These are phyloP conservation scores for Pseudomyrmex dendroicus DNA, from an alignment of 1,140 invertebrate genomes.

Conservation along the genomic window DNA sequence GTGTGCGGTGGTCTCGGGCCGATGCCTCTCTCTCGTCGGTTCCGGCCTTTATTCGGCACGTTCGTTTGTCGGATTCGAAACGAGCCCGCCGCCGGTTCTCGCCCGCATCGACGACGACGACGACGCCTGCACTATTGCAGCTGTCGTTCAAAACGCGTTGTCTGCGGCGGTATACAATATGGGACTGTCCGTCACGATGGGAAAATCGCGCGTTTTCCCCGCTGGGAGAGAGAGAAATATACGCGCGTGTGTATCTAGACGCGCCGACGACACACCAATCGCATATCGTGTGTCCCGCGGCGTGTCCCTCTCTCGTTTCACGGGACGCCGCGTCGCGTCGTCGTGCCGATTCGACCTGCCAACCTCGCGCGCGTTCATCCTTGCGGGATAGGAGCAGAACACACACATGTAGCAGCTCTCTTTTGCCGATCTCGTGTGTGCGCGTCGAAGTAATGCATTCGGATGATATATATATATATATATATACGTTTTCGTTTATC, in stretches of 20 bases:
- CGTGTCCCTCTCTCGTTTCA: conserved; percentile 33
- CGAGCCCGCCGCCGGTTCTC: conserved; percentile 49
- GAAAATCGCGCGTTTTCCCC: conserved; percentile 52
- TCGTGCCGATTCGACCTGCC: conserved; percentile 41
- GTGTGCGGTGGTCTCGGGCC: conserved; percentile 40
- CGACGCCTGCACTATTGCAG: conserved; percentile 57
- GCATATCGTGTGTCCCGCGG: not conserved
- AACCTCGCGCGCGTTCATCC: conserved; percentile 14
- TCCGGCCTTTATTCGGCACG: conserved; percentile 54
- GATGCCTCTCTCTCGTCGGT: conserved; percentile 44
- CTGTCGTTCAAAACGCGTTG: conserved; percentile 64
- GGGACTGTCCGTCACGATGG: conserved; percentile 66
- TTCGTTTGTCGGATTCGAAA: conserved; percentile 20
- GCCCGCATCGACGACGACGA: conserved; percentile 4
- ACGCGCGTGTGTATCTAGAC: conserved; percentile 13
- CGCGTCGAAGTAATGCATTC: not conserved
- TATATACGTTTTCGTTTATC: conserved; percentile 16
- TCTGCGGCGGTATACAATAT: conserved; percentile 46
- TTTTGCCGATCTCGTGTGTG: conserved; percentile 15
- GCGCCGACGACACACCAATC: not conserved
- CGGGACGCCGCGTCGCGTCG: conserved; percentile 20
- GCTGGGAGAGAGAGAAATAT: not conserved
- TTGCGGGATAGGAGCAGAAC: not conserved
- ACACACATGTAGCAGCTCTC: not conserved
- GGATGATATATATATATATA: not conserved